Evolutionary conservation across 2,888 invertebrate species (phyloP).

Genomic region (Ernsta delagoae): DNA sequence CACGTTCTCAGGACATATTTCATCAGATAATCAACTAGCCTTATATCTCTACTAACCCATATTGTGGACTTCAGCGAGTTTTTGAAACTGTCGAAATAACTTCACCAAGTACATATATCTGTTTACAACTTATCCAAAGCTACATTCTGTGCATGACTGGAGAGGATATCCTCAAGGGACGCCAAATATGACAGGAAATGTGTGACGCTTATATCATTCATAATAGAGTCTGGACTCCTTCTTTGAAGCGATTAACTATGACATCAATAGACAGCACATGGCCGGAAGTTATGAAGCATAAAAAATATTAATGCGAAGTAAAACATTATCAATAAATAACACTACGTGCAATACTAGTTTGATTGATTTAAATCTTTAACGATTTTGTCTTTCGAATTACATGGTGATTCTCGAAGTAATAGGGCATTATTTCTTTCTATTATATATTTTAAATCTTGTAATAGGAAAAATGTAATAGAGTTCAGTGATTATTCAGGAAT

Average conservation of each 20-base stretch:
- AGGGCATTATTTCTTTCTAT: too few species aligned
- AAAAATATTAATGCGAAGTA: background rate
- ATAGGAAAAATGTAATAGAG: too few species aligned
- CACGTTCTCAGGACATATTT: too few species aligned
- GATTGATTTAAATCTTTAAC: background rate
- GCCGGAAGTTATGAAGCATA: conserved; percentile 22
- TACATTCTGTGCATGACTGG: conserved; percentile 3
- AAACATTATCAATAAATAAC: background rate
- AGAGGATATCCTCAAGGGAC: conserved; percentile 23
- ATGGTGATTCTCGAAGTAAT: too few species aligned
- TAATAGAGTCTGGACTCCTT: conserved; percentile 24
- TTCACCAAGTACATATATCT: too few species aligned
- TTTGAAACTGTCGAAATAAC: too few species aligned
- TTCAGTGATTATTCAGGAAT: too few species aligned
- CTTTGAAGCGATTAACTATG: conserved; percentile 20
- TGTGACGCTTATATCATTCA: conserved; percentile 24
- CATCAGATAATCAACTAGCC: too few species aligned
- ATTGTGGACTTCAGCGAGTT: too few species aligned
- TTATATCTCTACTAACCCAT: too few species aligned
- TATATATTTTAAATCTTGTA: too few species aligned
- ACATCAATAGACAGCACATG: conserved; percentile 18
- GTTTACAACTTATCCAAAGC: background rate
- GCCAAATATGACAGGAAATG: conserved; percentile 25
- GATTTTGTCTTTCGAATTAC: background rate
- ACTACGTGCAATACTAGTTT: background rate